Evolutionary conservation across 2,113 vertebrate species (phyloP).

Genomic region (Lepisosteus osseus): DNA sequence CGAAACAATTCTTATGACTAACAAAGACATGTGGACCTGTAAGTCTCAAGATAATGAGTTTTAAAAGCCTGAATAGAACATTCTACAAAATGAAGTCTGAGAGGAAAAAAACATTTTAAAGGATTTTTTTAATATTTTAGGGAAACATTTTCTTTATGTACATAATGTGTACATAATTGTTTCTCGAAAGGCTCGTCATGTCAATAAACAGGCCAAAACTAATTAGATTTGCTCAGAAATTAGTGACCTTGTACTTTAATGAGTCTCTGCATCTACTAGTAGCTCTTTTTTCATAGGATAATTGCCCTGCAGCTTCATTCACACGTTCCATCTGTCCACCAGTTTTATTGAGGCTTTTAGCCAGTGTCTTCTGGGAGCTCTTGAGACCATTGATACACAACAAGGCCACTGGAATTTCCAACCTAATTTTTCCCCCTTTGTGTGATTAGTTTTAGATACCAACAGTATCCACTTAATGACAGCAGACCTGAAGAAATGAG

Average conservation of each 20-base stretch:
- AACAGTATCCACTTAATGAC: conserved; percentile 24
- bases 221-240: conserved; percentile 24
- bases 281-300: conserved; percentile 10
- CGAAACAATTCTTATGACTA: neutral
- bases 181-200: neutral
- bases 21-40: neutral
- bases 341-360: conserved; percentile 30
- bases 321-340: conserved; percentile 36
- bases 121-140: neutral
- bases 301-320: neutral
- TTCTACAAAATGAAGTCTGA: neutral
- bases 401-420: conserved; percentile 31
- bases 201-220: neutral
- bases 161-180: neutral
- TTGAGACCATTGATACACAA: conserved; percentile 18
- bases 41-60: neutral
- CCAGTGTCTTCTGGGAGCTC: conserved; percentile 23
- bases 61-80: neutral
- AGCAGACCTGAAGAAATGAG: conserved; percentile 22
- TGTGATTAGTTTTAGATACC: conserved; percentile 4
- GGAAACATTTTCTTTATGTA: neutral
- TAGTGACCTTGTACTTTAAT: conserved; percentile 39
- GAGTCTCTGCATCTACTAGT: conserved; percentile 7
- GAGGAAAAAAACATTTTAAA: no score
- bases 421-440: conserved; percentile 15